Evolutionary conservation across 1,140 invertebrate genomes (phyloP).

Genomic region (Triops longicaudatus): DNA sequence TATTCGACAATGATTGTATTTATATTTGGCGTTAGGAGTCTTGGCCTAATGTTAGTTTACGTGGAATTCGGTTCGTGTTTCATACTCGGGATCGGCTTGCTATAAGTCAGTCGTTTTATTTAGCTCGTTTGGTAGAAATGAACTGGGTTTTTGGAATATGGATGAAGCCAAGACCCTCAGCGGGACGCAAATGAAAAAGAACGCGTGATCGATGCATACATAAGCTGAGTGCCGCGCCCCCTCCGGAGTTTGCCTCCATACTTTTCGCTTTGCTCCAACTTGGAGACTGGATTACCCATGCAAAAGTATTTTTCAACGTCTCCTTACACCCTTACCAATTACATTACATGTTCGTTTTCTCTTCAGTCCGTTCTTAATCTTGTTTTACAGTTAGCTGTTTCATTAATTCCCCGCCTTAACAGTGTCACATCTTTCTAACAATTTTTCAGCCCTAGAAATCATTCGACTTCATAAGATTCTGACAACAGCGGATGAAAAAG

Average conservation of each 20-base stretch:
- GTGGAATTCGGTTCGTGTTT: too few relatives aligned
- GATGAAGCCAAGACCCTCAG: constrained; percentile 25
- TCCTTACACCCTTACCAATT: background rate
- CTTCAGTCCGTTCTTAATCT: too few relatives aligned
- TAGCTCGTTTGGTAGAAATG: constrained; percentile 22
- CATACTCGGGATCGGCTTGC: background rate
- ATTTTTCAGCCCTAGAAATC: too few relatives aligned
- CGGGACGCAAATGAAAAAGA: constrained; percentile 29
- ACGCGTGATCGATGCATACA: constrained; percentile 27
- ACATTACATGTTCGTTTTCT: too few relatives aligned
- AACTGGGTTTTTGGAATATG: constrained; percentile 25
- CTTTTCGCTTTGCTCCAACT: background rate
- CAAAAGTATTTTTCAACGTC: background rate
- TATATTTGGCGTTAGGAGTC: too few relatives aligned
- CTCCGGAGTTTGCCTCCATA: background rate
- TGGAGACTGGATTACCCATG: background rate
- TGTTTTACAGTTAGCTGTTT: too few relatives aligned
- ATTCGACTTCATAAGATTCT: too few relatives aligned
- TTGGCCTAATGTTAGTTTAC: too few relatives aligned
- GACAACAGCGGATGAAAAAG: background rate
- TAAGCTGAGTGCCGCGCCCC: background rate
- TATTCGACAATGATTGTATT: too few relatives aligned
- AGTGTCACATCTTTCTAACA: too few relatives aligned
- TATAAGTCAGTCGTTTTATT: background rate
- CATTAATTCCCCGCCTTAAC: too few relatives aligned